Base-by-base conservation (phyloP, 2,888 invertebrate genomes). In the Anticlea derivata region DNA sequence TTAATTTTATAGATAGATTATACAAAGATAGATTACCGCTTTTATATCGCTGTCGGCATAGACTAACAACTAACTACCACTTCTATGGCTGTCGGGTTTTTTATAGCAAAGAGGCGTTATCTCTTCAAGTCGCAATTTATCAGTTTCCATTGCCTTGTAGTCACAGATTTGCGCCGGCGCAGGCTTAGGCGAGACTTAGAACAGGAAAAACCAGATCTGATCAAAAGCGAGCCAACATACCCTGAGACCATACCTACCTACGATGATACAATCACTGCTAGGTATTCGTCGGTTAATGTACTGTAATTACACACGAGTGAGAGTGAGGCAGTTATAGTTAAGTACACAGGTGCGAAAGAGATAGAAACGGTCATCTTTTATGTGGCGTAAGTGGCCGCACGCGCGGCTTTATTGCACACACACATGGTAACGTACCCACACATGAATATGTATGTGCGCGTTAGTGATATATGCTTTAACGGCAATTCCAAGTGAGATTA, bases 401-500 rank as follows among this genome's bases (percentile, higher is more conserved):
- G 82, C 78, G 80, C 68, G 71, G 63, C 67, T 78, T 79, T 76
- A 73, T 72, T 70, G 50, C 68, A 71, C 76, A 11, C 76, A 73
- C 75, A 71, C 80, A 71, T 49, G 43, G 2, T 12, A 27, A 27
- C 24, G 20, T 55, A 12, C 50, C 54, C 60, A 20, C 12, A 31
- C 33, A 17, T 17, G 8, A 31, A 13, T 31, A 51, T 58, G 59
- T 46, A 50, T 54, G 55, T 60, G 60, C 53, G 61, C 37, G 51
- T 54, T 44, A 53, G 56, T 66, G 64, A 52, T 60, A 55, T 62
- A 60, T 62, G 60, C 62, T 64, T 72, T 76, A 81, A 80, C 81
- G 83, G 86, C 85, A 83, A 79, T 79, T 82, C 85, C 83, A 83
- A 80, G 78, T 65, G 63, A 65, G 77, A 80, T 76, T 70, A 66